These are phyloP conservation scores for Australoheros scitulus DNA, from an alignment of 2,113 vertebrate genomes.

Conservation along the genomic window DNA sequence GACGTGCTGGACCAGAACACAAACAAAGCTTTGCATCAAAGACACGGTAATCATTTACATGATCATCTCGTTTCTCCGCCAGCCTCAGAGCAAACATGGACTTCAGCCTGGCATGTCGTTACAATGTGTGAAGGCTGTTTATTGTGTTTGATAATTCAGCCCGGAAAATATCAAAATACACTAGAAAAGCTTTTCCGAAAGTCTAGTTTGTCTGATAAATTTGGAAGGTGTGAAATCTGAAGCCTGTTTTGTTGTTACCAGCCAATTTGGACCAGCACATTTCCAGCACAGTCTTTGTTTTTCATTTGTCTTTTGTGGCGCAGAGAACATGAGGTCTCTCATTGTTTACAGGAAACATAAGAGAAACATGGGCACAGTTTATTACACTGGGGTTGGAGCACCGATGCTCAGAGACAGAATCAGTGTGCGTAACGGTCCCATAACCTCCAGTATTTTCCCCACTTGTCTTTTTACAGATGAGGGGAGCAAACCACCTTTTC, in stretches of 20 bases:
- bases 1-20: constrained; percentile 60
- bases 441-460: background rate
- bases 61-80: background rate
- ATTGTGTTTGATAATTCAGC: background rate
- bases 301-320: background rate
- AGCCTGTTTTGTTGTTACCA: background rate
- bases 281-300: background rate
- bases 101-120: background rate
- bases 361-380: background rate
- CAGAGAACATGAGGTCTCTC: background rate
- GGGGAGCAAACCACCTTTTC: background rate
- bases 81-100: background rate
- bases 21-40: background rate
- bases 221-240: background rate
- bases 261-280: background rate
- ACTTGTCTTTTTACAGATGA: background rate
- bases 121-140: background rate
- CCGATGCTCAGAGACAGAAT: background rate
- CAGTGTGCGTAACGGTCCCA: background rate
- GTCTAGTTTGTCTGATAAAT: background rate
- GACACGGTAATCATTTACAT: background rate
- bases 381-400: background rate
- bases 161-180: background rate
- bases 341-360: background rate
- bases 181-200: background rate